A percentile compares a stretch with the other conserved stretches of the same genome.
Evolutionary conservation across 2,797 vertebrate species (phyloP).

Genomic region (Pteropus rufus): DNA sequence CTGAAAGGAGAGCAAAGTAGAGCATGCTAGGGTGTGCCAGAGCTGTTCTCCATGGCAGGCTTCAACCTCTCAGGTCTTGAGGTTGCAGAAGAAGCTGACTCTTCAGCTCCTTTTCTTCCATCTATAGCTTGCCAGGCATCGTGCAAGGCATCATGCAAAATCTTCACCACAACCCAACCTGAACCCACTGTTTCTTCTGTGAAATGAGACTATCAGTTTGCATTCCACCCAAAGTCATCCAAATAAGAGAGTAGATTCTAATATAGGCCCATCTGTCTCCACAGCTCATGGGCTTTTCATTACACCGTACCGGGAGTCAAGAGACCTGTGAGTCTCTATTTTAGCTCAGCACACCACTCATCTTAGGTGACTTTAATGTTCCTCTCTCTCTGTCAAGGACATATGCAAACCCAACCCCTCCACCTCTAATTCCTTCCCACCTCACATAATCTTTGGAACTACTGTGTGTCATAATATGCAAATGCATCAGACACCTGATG

Average conservation of each 20-base stretch:
- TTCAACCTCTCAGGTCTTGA: background rate
- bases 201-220: background rate
- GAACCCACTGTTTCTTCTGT: background rate
- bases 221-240: background rate
- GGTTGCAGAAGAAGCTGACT: background rate
- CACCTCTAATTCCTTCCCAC: background rate
- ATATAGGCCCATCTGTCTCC: background rate
- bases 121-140: background rate
- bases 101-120: background rate
- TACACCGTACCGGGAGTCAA: accelerated
- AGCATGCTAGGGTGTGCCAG: background rate
- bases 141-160: background rate
- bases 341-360: background rate
- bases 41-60: background rate
- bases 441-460: background rate
- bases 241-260: background rate
- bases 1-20: background rate
- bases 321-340: background rate
- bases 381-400: background rate
- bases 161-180: background rate
- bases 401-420: background rate
- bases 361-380: background rate
- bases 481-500: background rate
- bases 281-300: background rate
- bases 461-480: background rate